These are phyloP conservation scores for Eumerus sabulonum DNA, from an alignment of 2,888 invertebrate species.

Conservation along the genomic window DNA sequence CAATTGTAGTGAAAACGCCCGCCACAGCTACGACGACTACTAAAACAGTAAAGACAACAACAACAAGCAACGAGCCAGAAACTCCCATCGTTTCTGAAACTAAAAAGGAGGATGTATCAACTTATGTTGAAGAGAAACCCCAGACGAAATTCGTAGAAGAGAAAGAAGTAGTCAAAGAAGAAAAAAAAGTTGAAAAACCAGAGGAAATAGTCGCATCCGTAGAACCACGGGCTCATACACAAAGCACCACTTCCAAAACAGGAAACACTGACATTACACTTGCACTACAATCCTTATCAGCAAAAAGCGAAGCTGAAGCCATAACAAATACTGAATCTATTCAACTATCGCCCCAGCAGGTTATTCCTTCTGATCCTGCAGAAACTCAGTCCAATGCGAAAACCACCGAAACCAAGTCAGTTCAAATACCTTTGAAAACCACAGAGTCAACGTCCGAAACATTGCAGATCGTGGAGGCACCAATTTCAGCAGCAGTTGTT, in stretches of 20 bases:
- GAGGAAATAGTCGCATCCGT: conserved; percentile 10
- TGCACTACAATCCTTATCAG: conserved; percentile 12
- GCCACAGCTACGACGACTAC: conserved; percentile 21
- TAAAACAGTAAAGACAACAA: conserved; percentile 29
- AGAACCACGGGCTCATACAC: conserved; percentile 11
- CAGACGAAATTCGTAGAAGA: not conserved
- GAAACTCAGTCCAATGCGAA: not conserved
- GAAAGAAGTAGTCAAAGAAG: conserved; percentile 15
- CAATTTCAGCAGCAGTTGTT: not conserved
- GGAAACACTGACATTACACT: conserved; percentile 20
- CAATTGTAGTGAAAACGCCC: conserved; percentile 24
- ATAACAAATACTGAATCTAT: conserved; percentile 58
- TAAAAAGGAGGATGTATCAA: not conserved
- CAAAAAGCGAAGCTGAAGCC: conserved; percentile 47
- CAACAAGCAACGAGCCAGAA: no score
- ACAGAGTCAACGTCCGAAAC: conserved; percentile 3
- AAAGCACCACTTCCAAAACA: conserved; percentile 31
- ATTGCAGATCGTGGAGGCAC: not conserved
- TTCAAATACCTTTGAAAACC: not conserved
- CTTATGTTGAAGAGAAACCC: not conserved
- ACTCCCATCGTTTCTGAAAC: not conserved
- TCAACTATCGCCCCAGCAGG: conserved; percentile 57
- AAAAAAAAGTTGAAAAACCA: conserved; percentile 19
- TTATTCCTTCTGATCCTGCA: conserved; percentile 8
- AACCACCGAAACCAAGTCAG: not conserved